Evolutionary conservation across 2,797 vertebrate species (phyloP), one percentile per base, ranked within the genome.

Genomic region (Galagoides demidoff): DNA sequence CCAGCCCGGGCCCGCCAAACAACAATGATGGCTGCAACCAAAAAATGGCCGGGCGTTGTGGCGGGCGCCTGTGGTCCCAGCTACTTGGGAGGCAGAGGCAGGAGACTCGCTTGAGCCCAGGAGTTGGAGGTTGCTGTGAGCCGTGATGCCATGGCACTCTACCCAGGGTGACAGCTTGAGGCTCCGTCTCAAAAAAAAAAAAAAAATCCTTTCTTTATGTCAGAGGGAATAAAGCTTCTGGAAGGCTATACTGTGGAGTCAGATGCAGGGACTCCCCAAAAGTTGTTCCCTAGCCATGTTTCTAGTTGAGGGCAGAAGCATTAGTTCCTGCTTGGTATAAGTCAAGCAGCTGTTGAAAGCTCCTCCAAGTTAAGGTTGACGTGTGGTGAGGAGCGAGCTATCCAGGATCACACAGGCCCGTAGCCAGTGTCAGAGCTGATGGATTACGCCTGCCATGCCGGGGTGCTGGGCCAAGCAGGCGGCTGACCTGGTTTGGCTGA

Each of bases 401-500:
- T 76, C 23, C 16, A 55, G 61, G 29, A 68, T 76, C 68, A 34
- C 8, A 13, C 3, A 37, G 22, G 17, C 16, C 29, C 5, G 29
- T 7, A 68, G 27, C 20, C 39, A 22, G 1, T 7, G 27, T 79
- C 34, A 85, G 19, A 87, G 37, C 45, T 76, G 90, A 92, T 25
- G 43, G 31, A 68, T 55, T 4, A n/a, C 12, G 14, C 37, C 31
- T 90, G 13, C 49, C 70, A 57, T 71, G 61, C 39, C 59, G 34
- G 43, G 55, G 2, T 64, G n/a, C 57, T 8, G 37, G 81, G 27
- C 52, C 29, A 63, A 27, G 49, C 59, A 43, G 43, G 89, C 52
- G 63, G 52, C 55, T 96, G 87, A 93, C 89, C 89, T 89, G 85
- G 45, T 89, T 76, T 89, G 63, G 34, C 52, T 76, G 5, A 70